Evolutionary conservation across 2,113 vertebrate genomes (phyloP), one percentile per base, ranked within the genome.

Genomic region (Tylochromis polylepis): DNA sequence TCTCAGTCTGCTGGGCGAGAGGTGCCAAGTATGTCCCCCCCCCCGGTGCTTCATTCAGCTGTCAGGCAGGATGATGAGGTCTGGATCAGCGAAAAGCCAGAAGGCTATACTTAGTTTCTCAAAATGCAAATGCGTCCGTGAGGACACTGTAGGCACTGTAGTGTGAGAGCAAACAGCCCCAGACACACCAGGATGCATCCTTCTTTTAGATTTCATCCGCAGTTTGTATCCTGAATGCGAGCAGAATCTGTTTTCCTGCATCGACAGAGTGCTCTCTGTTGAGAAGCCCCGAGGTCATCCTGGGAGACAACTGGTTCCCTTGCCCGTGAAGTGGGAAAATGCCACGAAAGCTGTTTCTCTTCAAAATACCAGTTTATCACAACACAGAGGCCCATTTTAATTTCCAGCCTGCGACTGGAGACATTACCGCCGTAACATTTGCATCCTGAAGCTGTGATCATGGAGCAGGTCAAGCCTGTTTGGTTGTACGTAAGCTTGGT

Each of bases 331-430:
- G 75, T 34, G 15, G 57, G 55, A 65, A 84, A 53, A 75, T 0
- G 75, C 84, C 24, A 38, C 55, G 18, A 8, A 31, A 81, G 53
- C 83, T 3, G 22, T 16, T 72, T 24, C 2, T 83, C 31, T 55
- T 83, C 43, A 55, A 60, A 80, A 49, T 9, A 49, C 11, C 81
- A 57, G 38, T 81, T 81, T n/a, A 67, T 84, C 82, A 85, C 41
- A 38, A 58, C 27, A 15, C 27, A 38, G 7, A 12, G 16, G 15
- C 55, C 20, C 22, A 20, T 31, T 20, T 56, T 77, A 65, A 36
- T 7, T 18, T 78, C 62, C 67, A 22, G 65, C 24, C 75, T 2
- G 8, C 51, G 8, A 79, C 20, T 14, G n/a, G 36, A 67, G 55
- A 81, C 22, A 62, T 62, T 62, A 83, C 29, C 9, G 3, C 11